Conservation (phyloP, 2,888 invertebrate species). For the Sceliomorpha sp. region DNA sequence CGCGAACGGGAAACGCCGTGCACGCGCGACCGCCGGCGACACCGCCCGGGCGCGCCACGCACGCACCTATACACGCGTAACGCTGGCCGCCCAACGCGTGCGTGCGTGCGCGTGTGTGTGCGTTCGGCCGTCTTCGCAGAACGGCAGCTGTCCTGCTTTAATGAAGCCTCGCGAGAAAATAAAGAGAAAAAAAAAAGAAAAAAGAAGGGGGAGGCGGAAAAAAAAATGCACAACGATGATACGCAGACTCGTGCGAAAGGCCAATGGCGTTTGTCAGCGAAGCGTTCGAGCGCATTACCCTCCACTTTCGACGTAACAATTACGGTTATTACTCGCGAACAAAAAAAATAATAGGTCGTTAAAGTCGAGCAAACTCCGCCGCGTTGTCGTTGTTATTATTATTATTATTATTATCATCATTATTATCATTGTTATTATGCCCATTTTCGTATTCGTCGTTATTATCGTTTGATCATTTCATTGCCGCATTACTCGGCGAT, state of each 20-base stretch:
- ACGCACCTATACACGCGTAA: too few species aligned
- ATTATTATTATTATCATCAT: constrained; percentile 12
- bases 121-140: constrained; percentile 33
- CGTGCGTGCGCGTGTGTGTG: constrained; percentile 28
- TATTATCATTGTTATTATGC: too few species aligned
- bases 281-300: constrained; percentile 21
- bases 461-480: too few species aligned
- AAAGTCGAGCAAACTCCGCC: constrained; percentile 7
- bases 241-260: constrained; percentile 42
- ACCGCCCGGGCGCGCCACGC: constrained; percentile 1
- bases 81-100: too few species aligned
- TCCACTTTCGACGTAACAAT: constrained; percentile 26
- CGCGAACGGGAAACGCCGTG: constrained; percentile 27
- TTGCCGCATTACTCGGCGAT: too few species aligned
- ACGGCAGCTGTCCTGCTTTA: constrained; percentile 52
- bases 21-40: constrained; percentile 42
- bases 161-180: constrained; percentile 41
- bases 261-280: constrained; percentile 19
- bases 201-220: too few species aligned
- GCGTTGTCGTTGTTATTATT: neutral
- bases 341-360: constrained; percentile 22
- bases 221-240: constrained; percentile 26
- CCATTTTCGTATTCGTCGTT: too few species aligned
- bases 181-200: too few species aligned
- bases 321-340: constrained; percentile 32